These are phyloP conservation scores for Ormyrus rosae DNA, from an alignment of 2,888 invertebrate genomes.

Conservation along the genomic window DNA sequence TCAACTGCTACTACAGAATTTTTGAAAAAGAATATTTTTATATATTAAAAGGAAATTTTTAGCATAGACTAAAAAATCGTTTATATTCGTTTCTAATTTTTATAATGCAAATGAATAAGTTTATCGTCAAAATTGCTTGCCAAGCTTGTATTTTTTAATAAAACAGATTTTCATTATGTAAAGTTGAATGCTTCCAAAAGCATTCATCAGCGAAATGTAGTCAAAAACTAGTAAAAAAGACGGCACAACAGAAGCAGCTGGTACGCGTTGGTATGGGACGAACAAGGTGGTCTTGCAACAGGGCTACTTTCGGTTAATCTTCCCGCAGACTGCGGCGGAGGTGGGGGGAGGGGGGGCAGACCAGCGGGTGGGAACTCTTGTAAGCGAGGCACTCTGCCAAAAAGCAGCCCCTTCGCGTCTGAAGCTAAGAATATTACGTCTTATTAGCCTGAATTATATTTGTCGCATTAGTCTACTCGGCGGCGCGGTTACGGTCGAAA, in stretches of 20 bases:
- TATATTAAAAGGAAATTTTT: too few relatives aligned
- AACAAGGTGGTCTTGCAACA: neutral
- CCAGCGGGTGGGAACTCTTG: too few relatives aligned
- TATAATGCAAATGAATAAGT: too few relatives aligned
- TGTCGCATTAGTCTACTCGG: slow-evolving; percentile 53
- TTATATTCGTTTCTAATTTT: too few relatives aligned
- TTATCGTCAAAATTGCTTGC: too few relatives aligned
- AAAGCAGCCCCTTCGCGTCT: slow-evolving; percentile 42
- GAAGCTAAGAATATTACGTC: slow-evolving; percentile 60
- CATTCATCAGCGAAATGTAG: neutral
- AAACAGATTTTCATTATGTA: too few relatives aligned
- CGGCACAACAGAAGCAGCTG: slow-evolving; percentile 4
- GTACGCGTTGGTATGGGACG: neutral
- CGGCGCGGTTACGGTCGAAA: neutral
- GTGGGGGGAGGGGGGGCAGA: neutral
- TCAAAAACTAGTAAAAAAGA: neutral
- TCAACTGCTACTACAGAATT: too few relatives aligned
- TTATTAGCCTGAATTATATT: slow-evolving; percentile 59
- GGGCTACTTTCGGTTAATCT: slow-evolving; percentile 28
- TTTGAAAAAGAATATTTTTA: too few relatives aligned
- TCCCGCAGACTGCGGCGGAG: neutral
- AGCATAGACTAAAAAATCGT: too few relatives aligned
- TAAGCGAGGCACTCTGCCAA: slow-evolving; percentile 25
- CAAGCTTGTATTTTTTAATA: too few relatives aligned
- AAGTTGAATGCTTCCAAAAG: neutral